phyloP scores from a whole-genome alignment of 2,888 invertebrate species.

The Epistrophe grossulariae region DNA sequence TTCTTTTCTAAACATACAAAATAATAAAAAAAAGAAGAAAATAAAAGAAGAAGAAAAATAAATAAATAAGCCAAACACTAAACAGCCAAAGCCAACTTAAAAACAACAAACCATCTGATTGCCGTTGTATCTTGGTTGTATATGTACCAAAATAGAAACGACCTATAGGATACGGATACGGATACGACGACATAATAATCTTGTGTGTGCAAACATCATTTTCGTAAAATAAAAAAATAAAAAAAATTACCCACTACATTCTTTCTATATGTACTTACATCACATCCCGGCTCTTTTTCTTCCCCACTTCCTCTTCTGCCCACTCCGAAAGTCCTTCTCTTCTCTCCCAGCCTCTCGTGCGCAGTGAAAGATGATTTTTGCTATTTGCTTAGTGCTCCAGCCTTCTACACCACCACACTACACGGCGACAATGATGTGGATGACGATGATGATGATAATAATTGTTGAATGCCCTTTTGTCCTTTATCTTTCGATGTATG shows the following conservation, averaged over 20 bases:
- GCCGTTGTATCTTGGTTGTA: constrained; percentile 14
- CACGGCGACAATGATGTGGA: constrained; percentile 10
- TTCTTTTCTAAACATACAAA: constrained; percentile 1
- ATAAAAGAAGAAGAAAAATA: constrained; percentile 25
- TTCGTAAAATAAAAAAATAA: constrained; percentile 12
- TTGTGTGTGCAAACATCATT: constrained; percentile 40
- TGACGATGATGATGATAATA: constrained; percentile 57
- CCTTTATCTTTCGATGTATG: constrained; percentile 39
- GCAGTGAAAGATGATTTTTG: constrained; percentile 35
- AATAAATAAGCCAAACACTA: constrained; percentile 24
- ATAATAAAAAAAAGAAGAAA: not conserved
- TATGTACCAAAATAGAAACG: constrained; percentile 28
- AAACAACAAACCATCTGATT: constrained; percentile 56
- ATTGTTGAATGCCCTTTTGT: constrained; percentile 75
- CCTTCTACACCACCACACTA: not conserved
- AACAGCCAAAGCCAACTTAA: constrained; percentile 27
- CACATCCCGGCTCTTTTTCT: constrained; percentile 28
- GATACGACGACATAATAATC: constrained; percentile 27
- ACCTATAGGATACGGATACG: constrained; percentile 50
- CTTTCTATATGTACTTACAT: constrained; percentile 54
- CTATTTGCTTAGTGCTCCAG: constrained; percentile 22
- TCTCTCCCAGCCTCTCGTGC: constrained; percentile 12
- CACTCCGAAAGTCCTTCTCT: not conserved
- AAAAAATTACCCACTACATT: not conserved
- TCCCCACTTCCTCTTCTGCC: constrained; percentile 1